Percentiles rank a stretch among this genome's conserved stretches.
Evolutionary conservation across 2,888 invertebrate species (phyloP).

Genomic region (Oligia fasciuncula): DNA sequence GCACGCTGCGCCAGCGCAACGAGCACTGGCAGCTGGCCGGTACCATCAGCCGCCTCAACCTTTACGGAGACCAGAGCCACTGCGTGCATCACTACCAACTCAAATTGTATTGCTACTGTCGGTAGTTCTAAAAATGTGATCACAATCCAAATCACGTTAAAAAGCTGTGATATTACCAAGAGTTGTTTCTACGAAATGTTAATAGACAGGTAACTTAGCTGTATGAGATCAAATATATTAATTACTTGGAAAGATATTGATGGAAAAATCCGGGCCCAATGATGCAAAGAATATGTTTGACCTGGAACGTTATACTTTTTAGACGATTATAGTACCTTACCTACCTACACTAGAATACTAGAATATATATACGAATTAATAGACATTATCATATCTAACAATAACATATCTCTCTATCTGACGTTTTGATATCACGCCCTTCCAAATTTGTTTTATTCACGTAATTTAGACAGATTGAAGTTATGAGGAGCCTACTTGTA

Average conservation of each 20-base stretch:
- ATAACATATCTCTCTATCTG: conserved; percentile 31
- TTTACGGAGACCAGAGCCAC: conserved; percentile 94
- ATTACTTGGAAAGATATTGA: conserved; percentile 25
- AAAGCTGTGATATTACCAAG: conserved; percentile 72
- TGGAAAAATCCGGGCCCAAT: conserved; percentile 15
- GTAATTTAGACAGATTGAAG: not conserved
- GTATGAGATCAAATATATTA: conserved; percentile 45
- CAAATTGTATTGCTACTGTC: conserved; percentile 94
- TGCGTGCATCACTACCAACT: conserved; percentile 94
- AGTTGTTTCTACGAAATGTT: conserved; percentile 51
- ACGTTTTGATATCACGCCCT: not conserved
- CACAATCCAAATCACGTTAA: conserved; percentile 43
- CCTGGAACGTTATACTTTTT: conserved; percentile 33
- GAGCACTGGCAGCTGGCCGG: conserved; percentile 90
- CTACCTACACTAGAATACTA: conserved; percentile 6
- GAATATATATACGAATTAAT: not conserved
- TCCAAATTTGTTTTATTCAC: not conserved
- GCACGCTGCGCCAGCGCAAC: conserved; percentile 90
- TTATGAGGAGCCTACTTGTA: not conserved
- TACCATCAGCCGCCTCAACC: conserved; percentile 93
- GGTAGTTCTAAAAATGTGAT: conserved; percentile 56
- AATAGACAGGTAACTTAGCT: conserved; percentile 42
- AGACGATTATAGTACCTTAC: conserved; percentile 6
- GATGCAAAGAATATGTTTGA: conserved; percentile 5
- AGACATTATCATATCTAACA: conserved; percentile 5